phyloP scores from a whole-genome alignment of 2,888 invertebrate species.

The Amphipyra tragopoginis region DNA sequence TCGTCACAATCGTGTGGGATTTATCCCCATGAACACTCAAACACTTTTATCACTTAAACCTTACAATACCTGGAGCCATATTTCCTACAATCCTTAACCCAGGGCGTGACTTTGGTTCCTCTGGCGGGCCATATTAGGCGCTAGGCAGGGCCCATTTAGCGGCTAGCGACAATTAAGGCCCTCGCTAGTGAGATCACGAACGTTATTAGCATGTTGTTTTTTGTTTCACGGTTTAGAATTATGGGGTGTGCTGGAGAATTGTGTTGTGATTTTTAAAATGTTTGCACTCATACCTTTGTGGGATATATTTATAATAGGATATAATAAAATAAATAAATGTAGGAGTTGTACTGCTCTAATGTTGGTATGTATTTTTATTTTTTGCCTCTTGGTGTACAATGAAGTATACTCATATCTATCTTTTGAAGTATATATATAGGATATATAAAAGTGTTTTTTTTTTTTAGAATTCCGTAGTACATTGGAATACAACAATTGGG shows the following conservation, averaged over 20 bases:
- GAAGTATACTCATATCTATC: no score
- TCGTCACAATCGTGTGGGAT: slow-evolving; percentile 15
- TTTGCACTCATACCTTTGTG: background rate
- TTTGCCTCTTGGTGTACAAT: no score
- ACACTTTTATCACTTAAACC: slow-evolving; percentile 49
- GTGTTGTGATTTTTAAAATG: background rate
- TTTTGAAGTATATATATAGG: no score
- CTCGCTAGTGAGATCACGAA: slow-evolving; percentile 69
- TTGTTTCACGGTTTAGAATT: slow-evolving; percentile 41
- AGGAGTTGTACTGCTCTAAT: no score
- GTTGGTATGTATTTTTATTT: no score
- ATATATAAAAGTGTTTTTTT: no score
- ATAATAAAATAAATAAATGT: no score
- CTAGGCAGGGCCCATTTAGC: slow-evolving; percentile 67
- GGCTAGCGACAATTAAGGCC: slow-evolving; percentile 75
- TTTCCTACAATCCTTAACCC: slow-evolving; percentile 50
- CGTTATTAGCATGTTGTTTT: slow-evolving; percentile 69
- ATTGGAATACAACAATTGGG: no score
- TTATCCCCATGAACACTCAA: slow-evolving; percentile 27
- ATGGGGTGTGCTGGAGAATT: slow-evolving; percentile 16
- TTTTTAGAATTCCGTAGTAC: no score
- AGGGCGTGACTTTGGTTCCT: slow-evolving; percentile 68
- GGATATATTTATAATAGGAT: background rate
- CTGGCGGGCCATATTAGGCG: slow-evolving; percentile 66
- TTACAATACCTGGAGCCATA: slow-evolving; percentile 50